Evolutionary conservation across 1,140 invertebrate species (phyloP).

Genomic region (Drosophila pallidifrons): DNA sequence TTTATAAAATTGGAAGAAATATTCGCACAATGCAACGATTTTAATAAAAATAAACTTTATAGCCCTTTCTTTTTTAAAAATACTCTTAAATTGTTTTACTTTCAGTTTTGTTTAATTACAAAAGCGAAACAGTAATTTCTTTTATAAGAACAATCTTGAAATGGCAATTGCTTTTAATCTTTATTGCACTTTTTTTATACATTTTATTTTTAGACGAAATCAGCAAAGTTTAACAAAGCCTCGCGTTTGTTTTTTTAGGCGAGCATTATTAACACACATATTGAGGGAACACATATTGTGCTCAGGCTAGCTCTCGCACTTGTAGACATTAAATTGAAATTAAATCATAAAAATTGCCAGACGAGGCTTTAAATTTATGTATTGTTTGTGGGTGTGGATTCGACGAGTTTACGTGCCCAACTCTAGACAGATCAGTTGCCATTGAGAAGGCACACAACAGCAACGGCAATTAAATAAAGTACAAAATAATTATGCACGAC

Average conservation of each 20-base stretch:
- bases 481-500: not conserved
- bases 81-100: not conserved
- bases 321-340: slow-evolving; percentile 44
- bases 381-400: slow-evolving; percentile 36
- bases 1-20: slow-evolving; percentile 27
- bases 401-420: not conserved
- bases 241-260: slow-evolving; percentile 19
- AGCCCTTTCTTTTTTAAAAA: not conserved
- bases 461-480: not conserved
- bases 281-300: slow-evolving; percentile 1
- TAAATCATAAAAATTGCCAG: slow-evolving; percentile 49
- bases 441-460: not conserved
- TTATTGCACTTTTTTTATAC: not conserved
- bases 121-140: not conserved
- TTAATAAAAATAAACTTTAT: not conserved
- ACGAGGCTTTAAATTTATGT: slow-evolving; percentile 25
- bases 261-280: not conserved
- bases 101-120: not conserved
- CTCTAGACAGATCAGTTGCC: slow-evolving; percentile 2
- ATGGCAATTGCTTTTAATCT: not conserved
- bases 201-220: slow-evolving; percentile 6
- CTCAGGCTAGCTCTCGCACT: not conserved
- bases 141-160: not conserved
- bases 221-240: slow-evolving; percentile 28
- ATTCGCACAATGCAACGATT: slow-evolving; percentile 1